Evolutionary conservation across 2,888 invertebrate species (phyloP).

Genomic region (Cryptocephalus primarius): DNA sequence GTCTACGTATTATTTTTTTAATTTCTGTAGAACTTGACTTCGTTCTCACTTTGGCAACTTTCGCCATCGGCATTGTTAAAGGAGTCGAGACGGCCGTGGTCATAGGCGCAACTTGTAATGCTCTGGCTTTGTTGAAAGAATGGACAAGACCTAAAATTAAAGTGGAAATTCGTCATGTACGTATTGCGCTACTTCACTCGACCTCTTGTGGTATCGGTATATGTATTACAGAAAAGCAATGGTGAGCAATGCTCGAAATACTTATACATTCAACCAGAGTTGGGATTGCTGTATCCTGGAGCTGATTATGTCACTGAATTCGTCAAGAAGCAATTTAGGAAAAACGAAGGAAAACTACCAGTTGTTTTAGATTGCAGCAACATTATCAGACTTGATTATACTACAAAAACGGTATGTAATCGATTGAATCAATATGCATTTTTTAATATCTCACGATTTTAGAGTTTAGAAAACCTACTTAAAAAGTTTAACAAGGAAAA

Average conservation of each 20-base stretch:
- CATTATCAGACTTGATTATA: constrained; percentile 56
- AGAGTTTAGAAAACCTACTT: constrained; percentile 49
- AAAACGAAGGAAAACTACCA: constrained; percentile 36
- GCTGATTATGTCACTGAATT: constrained; percentile 51
- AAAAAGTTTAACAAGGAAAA: constrained; percentile 42
- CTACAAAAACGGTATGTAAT: constrained; percentile 47
- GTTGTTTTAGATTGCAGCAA: constrained; percentile 54
- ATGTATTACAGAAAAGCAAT: neutral
- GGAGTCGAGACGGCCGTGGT: constrained; percentile 75
- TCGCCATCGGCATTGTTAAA: constrained; percentile 52
- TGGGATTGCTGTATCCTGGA: constrained; percentile 61
- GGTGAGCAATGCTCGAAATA: constrained; percentile 37
- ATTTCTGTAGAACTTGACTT: constrained; percentile 30
- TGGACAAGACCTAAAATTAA: constrained; percentile 52
- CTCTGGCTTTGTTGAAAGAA: constrained; percentile 51
- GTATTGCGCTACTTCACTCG: constrained; percentile 2
- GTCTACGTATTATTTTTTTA: neutral
- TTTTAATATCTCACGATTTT: constrained; percentile 16
- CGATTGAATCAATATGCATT: neutral
- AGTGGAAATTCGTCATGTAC: constrained; percentile 20
- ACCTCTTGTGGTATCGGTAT: neutral
- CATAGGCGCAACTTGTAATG: constrained; percentile 55
- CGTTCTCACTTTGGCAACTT: constrained; percentile 54
- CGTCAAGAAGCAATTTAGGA: constrained; percentile 39
- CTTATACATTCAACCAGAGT: constrained; percentile 49